Base-by-base conservation (phyloP, 1,140 invertebrate genomes). In the Psix sp. region DNA sequence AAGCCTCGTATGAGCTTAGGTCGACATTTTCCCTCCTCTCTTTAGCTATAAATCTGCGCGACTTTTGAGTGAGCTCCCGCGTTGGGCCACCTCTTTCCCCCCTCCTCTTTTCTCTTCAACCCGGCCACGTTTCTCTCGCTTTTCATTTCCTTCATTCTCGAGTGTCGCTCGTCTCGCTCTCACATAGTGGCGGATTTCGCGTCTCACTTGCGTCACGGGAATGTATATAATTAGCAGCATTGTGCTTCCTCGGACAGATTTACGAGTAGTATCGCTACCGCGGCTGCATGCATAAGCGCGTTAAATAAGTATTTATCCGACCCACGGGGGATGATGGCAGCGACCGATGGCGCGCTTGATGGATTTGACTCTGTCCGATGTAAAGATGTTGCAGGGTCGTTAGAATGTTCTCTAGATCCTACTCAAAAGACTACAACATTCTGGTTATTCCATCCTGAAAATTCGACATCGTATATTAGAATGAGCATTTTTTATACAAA, bases 281-380 rank as follows among this genome's bases (percentile, higher is more conserved):
- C 84, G 81, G 78, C 83, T 85, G 83, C 81, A 86, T 87, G 84
- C 83, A 85, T 87, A 86, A 86, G 80, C 85, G 81, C 79, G 85
- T 86, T 86, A 86, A 86, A 87, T 87, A 87, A 87, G 85, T 87
- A 87, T 86, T 87, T 86, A 87, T 87, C 84, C 84, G 77, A 78
- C 84, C 84, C 84, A 74, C 80, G 85, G 83, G 84, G 81, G 77
- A 82, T 80, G 80, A 79, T 75, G 80, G 76, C 80, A 79, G 76
- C 72, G 77, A 74, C 59, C 74, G 66, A 65, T 59, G 73, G 62
- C 38, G 62, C 75, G 77, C 66, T 78, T 84, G 84, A 86, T 83
- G 83, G 83, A 86, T 86, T 80, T 79, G 77, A 78, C 72, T 68
- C 71, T 71, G 74, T 79, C 72, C 70, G 77, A 80, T 76, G 72